Evolutionary conservation across 2,113 vertebrate species (phyloP), one percentile per base, ranked within the genome.

Genomic region (Proteles cristata): DNA sequence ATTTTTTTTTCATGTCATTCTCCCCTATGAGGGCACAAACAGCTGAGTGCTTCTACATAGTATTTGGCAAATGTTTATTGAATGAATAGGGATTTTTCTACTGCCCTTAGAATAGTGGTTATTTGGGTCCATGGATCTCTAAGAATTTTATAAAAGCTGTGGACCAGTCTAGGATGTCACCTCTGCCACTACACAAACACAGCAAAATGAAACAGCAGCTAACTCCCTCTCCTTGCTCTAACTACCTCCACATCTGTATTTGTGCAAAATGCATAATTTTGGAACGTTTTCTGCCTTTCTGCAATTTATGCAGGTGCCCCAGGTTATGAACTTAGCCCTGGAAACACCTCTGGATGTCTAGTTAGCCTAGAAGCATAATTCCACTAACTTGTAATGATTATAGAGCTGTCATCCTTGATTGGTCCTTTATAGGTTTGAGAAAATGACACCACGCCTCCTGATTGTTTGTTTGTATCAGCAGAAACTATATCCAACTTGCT

Each of bases 1-100:
- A 45, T 39, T 76, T 96, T 92, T 86, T 92, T 96, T 81, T 55
- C 11, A 69, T 58, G 4, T 85, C 73, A 88, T 88, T 91, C 33
- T 96, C 33, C 31, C 48, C 17, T 53, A 35, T 63, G 31, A 69
- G 11, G n/a, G 43, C 19, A 87, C 39, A 74, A 19, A 77, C 3
- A 69, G 17, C 25, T 48, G 43, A 48, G 43, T 77, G 10, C 43
- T 45, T 88, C 23, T 96, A 7, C 31, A 43, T 14, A 55, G n/a
- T 25, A 31, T 84, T 68, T 63, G 50, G 17, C 11, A 2, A 80
- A 68, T 53, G 4, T 61, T 92, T 89, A n/a, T 55, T 81, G 19
- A 80, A 43, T 91, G 19, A 82, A 26, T 39, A 48, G 7, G 11
- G 11, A 50, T 77, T 94, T 93, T 94, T 86, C 61, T 95, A 33